phyloP scores from a whole-genome alignment of 2,888 invertebrate species.

The Eupithecia insigniata region DNA sequence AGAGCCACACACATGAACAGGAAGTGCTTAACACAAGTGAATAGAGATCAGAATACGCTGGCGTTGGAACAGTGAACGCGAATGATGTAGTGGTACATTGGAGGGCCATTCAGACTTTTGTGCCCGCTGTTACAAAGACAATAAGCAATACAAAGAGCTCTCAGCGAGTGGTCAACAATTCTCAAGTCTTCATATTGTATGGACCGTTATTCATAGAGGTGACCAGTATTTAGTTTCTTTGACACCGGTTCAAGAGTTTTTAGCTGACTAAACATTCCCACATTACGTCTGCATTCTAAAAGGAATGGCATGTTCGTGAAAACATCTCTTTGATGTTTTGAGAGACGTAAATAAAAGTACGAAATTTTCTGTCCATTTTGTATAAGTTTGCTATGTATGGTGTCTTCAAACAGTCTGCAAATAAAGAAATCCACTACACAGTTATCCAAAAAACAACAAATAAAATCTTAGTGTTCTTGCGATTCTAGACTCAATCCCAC shows the following conservation, averaged over 20 bases:
- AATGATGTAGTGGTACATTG: slow-evolving; percentile 49
- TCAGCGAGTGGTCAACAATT: slow-evolving; percentile 76
- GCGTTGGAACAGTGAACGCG: slow-evolving; percentile 30
- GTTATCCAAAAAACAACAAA: not conserved
- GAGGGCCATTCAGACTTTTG: slow-evolving; percentile 72
- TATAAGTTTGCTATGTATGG: not conserved
- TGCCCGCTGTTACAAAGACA: slow-evolving; percentile 73
- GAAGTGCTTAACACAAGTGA: slow-evolving; percentile 41
- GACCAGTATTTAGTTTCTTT: slow-evolving; percentile 47
- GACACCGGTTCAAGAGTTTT: slow-evolving; percentile 25
- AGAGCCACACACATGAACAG: slow-evolving; percentile 14
- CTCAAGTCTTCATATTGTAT: slow-evolving; percentile 61
- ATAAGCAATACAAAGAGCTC: slow-evolving; percentile 74
- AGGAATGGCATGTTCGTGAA: not conserved
- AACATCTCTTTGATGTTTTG: not conserved
- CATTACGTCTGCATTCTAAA: slow-evolving; percentile 10
- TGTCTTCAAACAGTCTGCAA: not conserved
- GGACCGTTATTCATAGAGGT: slow-evolving; percentile 64
- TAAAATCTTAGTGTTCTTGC: not conserved
- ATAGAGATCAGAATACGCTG: slow-evolving; percentile 49
- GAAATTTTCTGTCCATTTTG: not conserved
- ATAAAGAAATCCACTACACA: not conserved
- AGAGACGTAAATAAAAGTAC: not conserved
- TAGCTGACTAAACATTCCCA: slow-evolving; percentile 35
- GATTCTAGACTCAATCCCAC: not conserved